Base-by-base conservation (phyloP, 2,113 vertebrate genomes). In the Pseudorasbora parva region DNA sequence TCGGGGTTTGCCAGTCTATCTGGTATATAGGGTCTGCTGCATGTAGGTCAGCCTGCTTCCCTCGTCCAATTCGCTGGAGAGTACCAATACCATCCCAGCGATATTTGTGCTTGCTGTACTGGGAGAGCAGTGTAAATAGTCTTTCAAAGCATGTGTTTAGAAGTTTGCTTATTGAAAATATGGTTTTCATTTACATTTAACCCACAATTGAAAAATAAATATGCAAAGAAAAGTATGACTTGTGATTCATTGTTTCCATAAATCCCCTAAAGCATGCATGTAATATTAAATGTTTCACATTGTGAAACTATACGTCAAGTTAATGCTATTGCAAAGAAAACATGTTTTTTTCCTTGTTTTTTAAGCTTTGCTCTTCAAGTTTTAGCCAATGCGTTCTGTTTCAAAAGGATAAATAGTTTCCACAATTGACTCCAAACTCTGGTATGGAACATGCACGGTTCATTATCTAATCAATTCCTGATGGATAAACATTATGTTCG, bases 31-130 rank as follows among this genome's bases (percentile, higher is more conserved):
- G 77, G 88, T 89, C 91, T 93, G 88, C 91, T 88, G 88, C 92
- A 94, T 94, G 88, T 93, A 94, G 93, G 93, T 93, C 92, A 91
- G 82, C 89, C 90, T 89, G 89, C 86, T 86, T 89, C 47, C 21
- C 56, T 78, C 30, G 30, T 78, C 72, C 66, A 72, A 77, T 60
- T 60, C 9, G 41, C 83, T 78, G 54, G 27, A 57, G 69, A 57
- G 59, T 49, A 86, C 84, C 64, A 82, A 59, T 25, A 72, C 49
- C 8, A 23, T 19, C 80, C 66, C 27, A 30, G n/a, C 23, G 11
- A 77, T 69, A 49, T 69, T 11, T 68, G 73, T 27, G 11, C 33
- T 47, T 57, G n/a, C 23, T 23, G 25, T 51, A 59, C 27, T 60
- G 27, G n/a, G 8, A 47, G 6, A 27, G 51, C 51, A 47, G 51